Conservation (phyloP, 2,888 invertebrate genomes). For the Pristionchus arcanus region DNA sequence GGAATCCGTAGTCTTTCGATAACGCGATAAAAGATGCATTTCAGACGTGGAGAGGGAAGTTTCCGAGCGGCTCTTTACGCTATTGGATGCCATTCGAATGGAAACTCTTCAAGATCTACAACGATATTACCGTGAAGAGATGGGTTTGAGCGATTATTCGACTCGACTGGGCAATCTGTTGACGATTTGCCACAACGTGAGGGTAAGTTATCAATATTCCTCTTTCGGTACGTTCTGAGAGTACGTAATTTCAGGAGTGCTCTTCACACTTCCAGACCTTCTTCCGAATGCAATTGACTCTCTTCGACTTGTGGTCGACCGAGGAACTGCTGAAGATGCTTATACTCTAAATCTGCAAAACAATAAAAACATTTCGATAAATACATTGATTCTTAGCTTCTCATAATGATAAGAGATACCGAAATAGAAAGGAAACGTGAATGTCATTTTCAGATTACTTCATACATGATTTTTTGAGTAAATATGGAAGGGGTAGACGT, state of each 20-base stretch:
- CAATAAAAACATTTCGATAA: no score
- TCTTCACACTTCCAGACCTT: neutral
- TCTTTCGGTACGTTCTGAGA: neutral
- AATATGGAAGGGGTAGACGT: neutral
- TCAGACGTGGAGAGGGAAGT: neutral
- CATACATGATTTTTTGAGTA: no score
- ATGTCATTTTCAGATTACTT: no score
- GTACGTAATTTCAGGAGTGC: neutral
- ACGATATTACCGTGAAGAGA: neutral
- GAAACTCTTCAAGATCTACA: neutral
- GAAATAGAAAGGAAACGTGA: no score
- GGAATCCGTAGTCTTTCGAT: no score
- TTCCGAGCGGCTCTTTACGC: neutral
- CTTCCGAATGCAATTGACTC: neutral
- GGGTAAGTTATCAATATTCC: neutral
- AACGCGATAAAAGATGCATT: neutral
- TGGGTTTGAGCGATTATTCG: neutral
- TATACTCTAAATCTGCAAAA: neutral
- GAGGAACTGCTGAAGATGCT: neutral
- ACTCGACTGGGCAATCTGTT: neutral
- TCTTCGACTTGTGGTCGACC: neutral
- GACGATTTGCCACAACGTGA: neutral
- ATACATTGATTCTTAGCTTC: no score
- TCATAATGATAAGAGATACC: no score
- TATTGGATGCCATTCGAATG: neutral